Conservation (phyloP, 2,113 vertebrate genomes). For the Ochotona princeps region DNA sequence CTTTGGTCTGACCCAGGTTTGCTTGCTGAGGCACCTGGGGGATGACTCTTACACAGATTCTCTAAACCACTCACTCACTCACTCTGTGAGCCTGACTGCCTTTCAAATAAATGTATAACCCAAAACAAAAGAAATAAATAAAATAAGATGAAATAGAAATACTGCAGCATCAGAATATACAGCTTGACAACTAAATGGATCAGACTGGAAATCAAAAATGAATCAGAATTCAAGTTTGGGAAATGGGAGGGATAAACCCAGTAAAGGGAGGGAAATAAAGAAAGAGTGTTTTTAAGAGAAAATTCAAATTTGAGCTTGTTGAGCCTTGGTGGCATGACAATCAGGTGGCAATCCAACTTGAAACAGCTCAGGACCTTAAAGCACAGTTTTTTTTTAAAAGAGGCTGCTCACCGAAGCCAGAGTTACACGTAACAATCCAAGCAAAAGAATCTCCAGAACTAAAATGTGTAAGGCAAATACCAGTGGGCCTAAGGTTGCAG, state of each 20-base stretch:
- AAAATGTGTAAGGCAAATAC: background rate
- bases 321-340: background rate
- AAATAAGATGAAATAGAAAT: constrained; percentile 13
- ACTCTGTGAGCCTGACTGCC: too few species aligned
- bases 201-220: constrained; percentile 37
- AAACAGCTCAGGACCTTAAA: constrained; percentile 10
- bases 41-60: too few species aligned
- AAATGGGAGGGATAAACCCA: constrained; percentile 38
- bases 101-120: too few species aligned
- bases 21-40: too few species aligned
- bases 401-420: background rate
- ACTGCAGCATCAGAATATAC: constrained; percentile 18
- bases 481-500: constrained; percentile 25
- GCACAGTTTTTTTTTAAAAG: background rate
- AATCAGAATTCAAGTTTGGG: constrained; percentile 42
- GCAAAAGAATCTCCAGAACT: background rate
- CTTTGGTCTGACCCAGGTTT: too few species aligned
- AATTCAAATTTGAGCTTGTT: background rate
- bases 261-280: background rate
- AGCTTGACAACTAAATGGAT: constrained; percentile 42
- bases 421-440: constrained; percentile 5
- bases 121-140: constrained; percentile 4
- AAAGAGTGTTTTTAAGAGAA: constrained; percentile 38
- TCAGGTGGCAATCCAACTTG: background rate
- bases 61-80: too few species aligned